These are phyloP conservation scores for Ploceus nigricollis DNA, from an alignment of 2,113 vertebrate species.

Conservation along the genomic window DNA sequence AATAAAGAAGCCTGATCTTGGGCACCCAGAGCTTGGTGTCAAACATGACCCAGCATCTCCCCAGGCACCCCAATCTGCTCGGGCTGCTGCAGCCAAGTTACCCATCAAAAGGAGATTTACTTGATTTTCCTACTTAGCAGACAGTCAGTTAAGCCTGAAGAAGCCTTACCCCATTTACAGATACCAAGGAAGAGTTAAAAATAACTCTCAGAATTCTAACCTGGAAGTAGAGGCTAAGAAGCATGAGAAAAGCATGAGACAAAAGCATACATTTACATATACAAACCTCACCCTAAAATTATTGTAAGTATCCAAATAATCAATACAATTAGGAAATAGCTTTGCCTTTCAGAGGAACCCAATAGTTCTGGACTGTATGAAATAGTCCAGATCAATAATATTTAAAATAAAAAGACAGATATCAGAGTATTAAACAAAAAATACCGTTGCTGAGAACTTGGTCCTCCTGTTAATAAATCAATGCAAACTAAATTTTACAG, in stretches of 20 bases:
- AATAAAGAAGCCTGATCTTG: accelerated
- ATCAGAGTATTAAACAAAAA: slow-evolving; percentile 17
- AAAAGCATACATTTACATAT: background rate
- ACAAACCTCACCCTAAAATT: background rate
- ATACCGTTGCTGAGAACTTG: background rate
- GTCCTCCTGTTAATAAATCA: slow-evolving; percentile 52
- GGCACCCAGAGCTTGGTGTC: background rate
- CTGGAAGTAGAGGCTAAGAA: background rate
- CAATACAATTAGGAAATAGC: background rate
- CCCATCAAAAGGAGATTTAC: background rate
- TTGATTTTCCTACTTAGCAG: background rate
- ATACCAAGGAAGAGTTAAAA: background rate
- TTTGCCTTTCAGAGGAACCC: slow-evolving; percentile 2
- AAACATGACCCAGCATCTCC: background rate
- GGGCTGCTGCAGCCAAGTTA: background rate
- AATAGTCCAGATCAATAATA: background rate
- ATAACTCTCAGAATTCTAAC: background rate
- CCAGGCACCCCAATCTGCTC: accelerated
- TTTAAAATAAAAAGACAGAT: slow-evolving; percentile 14
- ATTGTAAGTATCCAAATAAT: background rate
- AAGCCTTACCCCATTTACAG: background rate
- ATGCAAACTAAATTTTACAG: slow-evolving; percentile 67
- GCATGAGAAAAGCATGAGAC: background rate
- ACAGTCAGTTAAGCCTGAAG: background rate
- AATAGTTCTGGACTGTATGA: background rate